Base-by-base conservation (phyloP, 2,797 vertebrate genomes). In the Cyclura pinguis region DNA sequence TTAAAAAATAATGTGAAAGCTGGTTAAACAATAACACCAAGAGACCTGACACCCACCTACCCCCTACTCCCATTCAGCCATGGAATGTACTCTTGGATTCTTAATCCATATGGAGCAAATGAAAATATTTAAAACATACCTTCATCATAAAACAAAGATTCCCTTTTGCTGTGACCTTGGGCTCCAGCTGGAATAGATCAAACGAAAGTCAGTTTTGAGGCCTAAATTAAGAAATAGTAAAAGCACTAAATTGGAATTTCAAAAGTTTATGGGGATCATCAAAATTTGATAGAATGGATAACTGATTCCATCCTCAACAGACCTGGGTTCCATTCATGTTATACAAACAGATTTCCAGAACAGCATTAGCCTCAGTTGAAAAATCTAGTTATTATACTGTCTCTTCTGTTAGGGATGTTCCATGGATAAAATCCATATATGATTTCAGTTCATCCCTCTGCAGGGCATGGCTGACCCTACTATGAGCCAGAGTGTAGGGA, bases 11-110 rank as follows among this genome's bases (percentile, higher is more conserved):
- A 92, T 94, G 92, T 32, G 88, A 94, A 93, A 92, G 82, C 91
- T 93, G 92, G 82, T 96, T 95, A 95, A 96, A 96, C 94, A 95
- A 94, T 94, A 94, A 95, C 89, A 91, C 93, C 72, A 91, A 76
- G 77, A 92, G 95, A 93, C 87, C 74, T 89, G 84, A 94, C 88
- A 0, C 0, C 27, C 92, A 0, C 0, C 18, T 72, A 90, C 20
- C 8, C 3, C 92, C 24, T 9, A 12, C 35, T 42, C 92, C 0
- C 0, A 69, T 81, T 82, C 90, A 77, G 87, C 27, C 59, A 12
- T 91, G 88, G 90, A 94, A 94, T 88, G 90, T 2, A 1, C 88
- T 94, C 89, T 90, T 16, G 1, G 84, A 42, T 90, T 72, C 80
- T 47, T 95, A 91, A 93, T 92, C 91, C 80, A 27, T 83, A 92